A percentile compares a stretch with the other conserved stretches of the same genome.
These are phyloP conservation scores for Catharus fuscescens DNA, from an alignment of 2,113 vertebrate species.

Conservation along the genomic window DNA sequence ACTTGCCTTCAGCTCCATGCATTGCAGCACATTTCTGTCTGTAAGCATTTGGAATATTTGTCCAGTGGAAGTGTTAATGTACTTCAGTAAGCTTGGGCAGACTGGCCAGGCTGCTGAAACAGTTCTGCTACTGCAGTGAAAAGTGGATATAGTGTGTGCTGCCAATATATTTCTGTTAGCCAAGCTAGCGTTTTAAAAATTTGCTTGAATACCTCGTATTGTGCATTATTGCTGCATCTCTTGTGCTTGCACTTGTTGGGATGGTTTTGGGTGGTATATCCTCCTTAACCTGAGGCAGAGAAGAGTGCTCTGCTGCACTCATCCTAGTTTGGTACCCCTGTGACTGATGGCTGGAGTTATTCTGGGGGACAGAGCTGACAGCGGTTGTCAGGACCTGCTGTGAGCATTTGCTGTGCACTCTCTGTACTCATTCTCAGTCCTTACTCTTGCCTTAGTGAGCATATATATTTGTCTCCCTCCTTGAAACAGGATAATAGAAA, in stretches of 20 bases:
- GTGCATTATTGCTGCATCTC: not conserved
- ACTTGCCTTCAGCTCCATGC: not conserved
- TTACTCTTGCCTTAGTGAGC: not conserved
- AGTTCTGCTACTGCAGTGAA: not conserved
- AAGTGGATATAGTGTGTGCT: not conserved
- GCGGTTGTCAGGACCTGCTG: not conserved
- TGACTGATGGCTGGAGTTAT: not conserved
- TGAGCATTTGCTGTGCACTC: not conserved
- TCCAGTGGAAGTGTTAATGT: not conserved
- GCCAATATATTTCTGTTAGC: not conserved
- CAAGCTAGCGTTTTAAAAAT: not conserved
- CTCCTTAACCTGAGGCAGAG: not conserved
- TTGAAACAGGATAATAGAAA: not conserved
- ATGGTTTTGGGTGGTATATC: not conserved
- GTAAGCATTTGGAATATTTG: not conserved
- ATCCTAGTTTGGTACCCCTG: accelerated
- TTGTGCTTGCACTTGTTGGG: not conserved
- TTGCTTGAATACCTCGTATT: accelerated
- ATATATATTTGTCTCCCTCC: not conserved
- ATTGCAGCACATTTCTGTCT: not conserved
- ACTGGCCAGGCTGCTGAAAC: not conserved
- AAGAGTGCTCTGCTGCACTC: not conserved
- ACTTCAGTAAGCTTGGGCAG: not conserved
- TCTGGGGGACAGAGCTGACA: not conserved
- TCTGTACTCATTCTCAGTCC: not conserved